A percentile compares a stretch with the other conserved stretches of the same genome.
Conservation (phyloP, 2,888 invertebrate genomes). For the Gasteruption jaculator region DNA sequence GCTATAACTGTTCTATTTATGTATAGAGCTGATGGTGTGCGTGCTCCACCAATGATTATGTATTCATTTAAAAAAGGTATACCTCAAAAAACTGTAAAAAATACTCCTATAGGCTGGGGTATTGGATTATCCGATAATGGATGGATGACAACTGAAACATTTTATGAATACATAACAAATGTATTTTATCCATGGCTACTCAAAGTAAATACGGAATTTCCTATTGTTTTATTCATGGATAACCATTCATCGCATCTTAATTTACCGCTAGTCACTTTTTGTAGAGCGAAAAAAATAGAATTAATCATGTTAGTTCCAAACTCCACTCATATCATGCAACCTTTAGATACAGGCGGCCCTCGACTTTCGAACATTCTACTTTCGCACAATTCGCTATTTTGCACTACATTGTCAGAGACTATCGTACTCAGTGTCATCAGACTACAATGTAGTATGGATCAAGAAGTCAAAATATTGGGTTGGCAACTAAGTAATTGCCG, state of each 20-base stretch:
- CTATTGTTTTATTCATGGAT: conserved; percentile 30
- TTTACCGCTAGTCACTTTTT: conserved; percentile 7
- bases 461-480: conserved; percentile 11
- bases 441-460: conserved; percentile 5
- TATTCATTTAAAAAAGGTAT: conserved; percentile 9
- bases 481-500: no score
- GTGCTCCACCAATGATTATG: conserved; percentile 16
- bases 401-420: no score
- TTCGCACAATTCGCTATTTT: no score
- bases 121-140: conserved; percentile 21
- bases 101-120: conserved; percentile 9
- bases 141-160: conserved; percentile 48
- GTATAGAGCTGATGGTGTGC: conserved; percentile 13
- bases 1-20: conserved; percentile 14
- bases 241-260: conserved; percentile 7
- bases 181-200: conserved; percentile 43
- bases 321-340: conserved; percentile 41
- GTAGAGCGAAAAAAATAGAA: conserved; percentile 34
- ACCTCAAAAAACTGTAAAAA: conserved; percentile 8
- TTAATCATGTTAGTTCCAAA: conserved; percentile 36
- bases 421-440: no score
- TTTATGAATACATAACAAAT: conserved; percentile 46
- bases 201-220: conserved; percentile 36
- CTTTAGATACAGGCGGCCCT: no score
- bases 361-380: no score